Base-by-base conservation (phyloP, 2,797 vertebrate species). In the Perodicticus potto region DNA sequence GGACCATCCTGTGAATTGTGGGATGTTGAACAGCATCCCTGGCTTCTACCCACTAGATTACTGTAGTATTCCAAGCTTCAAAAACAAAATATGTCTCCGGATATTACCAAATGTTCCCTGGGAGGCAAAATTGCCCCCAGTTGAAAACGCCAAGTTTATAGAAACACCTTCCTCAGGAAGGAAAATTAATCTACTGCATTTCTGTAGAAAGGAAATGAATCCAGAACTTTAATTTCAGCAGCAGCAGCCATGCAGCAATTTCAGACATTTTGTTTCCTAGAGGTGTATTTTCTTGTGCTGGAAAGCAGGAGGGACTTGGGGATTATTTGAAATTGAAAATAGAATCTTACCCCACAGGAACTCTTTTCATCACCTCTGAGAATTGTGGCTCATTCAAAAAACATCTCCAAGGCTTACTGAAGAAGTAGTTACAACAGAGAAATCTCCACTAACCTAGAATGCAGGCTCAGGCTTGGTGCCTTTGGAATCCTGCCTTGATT, bases 271-370 rank as follows among this genome's bases (percentile, higher is more conserved):
- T 73, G 74, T 93, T 90, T 92, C 86, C 81, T 53, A 49, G 84
- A 96, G 91, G 76, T 5, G 13, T 63, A 78, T 61, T 22, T 23
- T 1, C 57, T 29, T 72, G 29, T 91, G 89, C 57, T 0, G 43
- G 89, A 96, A 89, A 25, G 22, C 70, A 65, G 73, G 92, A 95
- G 91, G 16, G 29, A 32, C 40, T n/a, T 1, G 32, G 84, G 70
- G 74, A 81, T 2, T 86, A 88, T 72, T 45, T 78, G 69, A 91
- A 96, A 80, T 94, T 96, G 95, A 94, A 98, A 98, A 97, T 96
- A 97, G 95, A 89, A 81, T 69, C 0, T 0, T 57, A 32, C 29
- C 2, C 2, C 69, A 40, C 0, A 0, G 95, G 93, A 95, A 69
- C 72, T 53, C 43, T 80, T 92, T 73, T 29, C 27, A 67, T 86